Evolutionary conservation across 2,113 vertebrate genomes (phyloP).

Genomic region (Xenus cinereus): DNA sequence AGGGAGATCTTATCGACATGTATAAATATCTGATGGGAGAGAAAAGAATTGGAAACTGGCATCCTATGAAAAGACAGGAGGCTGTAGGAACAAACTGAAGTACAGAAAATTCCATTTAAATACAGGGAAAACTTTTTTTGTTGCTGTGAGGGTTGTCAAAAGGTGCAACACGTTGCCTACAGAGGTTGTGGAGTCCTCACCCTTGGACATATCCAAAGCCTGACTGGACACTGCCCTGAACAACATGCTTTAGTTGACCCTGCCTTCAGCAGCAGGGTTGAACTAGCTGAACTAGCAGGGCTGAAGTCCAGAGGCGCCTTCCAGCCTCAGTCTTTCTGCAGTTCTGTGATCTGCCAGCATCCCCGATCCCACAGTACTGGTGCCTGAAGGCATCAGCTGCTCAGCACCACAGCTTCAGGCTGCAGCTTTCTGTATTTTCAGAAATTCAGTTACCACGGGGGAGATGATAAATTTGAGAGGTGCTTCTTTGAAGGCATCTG

Average conservation of each 20-base stretch:
- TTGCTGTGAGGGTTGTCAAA: neutral
- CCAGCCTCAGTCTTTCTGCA: neutral
- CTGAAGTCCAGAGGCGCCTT: neutral
- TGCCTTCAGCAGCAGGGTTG: neutral
- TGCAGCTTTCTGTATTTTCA: slow-evolving; percentile 11
- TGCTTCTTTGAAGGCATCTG: slow-evolving; percentile 22
- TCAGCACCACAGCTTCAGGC: neutral
- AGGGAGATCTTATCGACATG: neutral
- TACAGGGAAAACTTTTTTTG: neutral
- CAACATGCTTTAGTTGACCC: neutral
- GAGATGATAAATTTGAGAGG: slow-evolving; percentile 38
- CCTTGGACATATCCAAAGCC: neutral
- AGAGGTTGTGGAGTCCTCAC: neutral
- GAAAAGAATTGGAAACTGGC: neutral
- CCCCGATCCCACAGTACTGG: neutral
- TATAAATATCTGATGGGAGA: neutral
- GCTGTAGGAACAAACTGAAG: neutral
- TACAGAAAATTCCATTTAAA: neutral
- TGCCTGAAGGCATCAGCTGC: neutral
- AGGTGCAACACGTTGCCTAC: neutral
- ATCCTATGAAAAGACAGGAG: neutral
- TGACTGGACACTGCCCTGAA: neutral
- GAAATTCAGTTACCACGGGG: slow-evolving; percentile 22
- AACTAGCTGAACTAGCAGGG: neutral
- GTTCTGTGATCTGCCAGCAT: neutral